These are phyloP conservation scores for Cynopterus sphinx DNA, from an alignment of 2,797 vertebrate genomes.

Conservation along the genomic window DNA sequence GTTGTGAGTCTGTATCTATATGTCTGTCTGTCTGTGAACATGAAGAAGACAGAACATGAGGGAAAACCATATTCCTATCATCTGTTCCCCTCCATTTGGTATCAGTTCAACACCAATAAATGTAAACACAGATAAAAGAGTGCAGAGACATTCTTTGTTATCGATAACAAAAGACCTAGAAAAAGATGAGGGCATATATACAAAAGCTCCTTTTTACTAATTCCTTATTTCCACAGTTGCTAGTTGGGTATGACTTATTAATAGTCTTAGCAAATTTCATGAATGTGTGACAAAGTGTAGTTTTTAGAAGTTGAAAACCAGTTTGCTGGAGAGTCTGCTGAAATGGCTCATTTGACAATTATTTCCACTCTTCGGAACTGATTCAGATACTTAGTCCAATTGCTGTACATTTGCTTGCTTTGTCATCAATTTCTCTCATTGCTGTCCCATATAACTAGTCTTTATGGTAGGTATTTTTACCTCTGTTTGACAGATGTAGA, in stretches of 20 bases:
- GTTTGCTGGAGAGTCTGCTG: not conserved
- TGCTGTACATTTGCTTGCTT: not conserved
- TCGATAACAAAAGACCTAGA: not conserved
- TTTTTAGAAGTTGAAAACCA: conserved; percentile 1
- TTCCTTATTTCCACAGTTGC: not conserved
- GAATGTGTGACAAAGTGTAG: not conserved
- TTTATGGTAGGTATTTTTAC: not conserved
- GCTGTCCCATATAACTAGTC: not conserved
- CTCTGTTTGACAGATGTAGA: not conserved
- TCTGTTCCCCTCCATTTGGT: not conserved
- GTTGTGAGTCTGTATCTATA: not conserved
- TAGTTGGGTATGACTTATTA: not conserved
- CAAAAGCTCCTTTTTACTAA: not conserved
- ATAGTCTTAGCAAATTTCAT: not conserved
- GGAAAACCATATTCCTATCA: not conserved
- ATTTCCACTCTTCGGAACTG: not conserved
- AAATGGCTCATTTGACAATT: not conserved
- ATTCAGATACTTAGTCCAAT: not conserved
- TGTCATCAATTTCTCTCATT: not conserved
- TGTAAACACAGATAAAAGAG: not conserved
- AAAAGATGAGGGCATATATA: not conserved
- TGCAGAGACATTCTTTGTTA: not conserved
- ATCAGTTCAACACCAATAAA: not conserved
- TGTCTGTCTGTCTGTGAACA: not conserved
- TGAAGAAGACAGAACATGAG: not conserved